Base-by-base conservation (phyloP, 2,888 invertebrate genomes). In the Morpho helenor region DNA sequence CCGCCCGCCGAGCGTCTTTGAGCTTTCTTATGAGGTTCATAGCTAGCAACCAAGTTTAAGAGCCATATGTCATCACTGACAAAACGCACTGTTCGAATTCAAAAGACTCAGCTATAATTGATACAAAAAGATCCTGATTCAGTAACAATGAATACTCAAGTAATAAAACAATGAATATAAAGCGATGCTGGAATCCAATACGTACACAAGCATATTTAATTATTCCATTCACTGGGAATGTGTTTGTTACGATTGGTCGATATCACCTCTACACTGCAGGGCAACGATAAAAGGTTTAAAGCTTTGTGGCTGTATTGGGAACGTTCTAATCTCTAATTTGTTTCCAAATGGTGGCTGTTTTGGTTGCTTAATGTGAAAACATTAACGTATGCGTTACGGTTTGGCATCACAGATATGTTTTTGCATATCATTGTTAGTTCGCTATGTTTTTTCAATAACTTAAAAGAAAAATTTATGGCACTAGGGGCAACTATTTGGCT, bases 251-350 rank as follows among this genome's bases (percentile, higher is more conserved):
- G 65, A 67, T 65, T 71, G 66, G 64, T 61, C 68, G 70, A 67
- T 65, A 70, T 72, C 65, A 63, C 63, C 66, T 65, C 68, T 61
- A 65, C 69, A 66, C 78, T 83, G 84, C 67, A 61, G 64, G 69
- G 62, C 66, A 61, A 65, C 75, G 84, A 84, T 84, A 84, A 82
- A 84, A 77, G 77, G 79, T 80, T 84, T 84, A 78, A 77, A 76
- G 70, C 73, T 66, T 68, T 70, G 67, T 73, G 68, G 67, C 71
- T 73, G 73, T 75, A 67, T 68, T 70, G 72, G 66, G 73, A 70
- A 71, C 76, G 75, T 72, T 75, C 72, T 69, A 68, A 69, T 70
- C 68, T 67, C 65, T 63, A 64, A 63, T 67, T 67, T 65, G 63
- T 65, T 64, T 63, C 57, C 60, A 58, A 64, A 63, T 55, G 52